These are phyloP conservation scores for Drosophila pandora DNA, from an alignment of 1,140 invertebrate species.

Conservation along the genomic window DNA sequence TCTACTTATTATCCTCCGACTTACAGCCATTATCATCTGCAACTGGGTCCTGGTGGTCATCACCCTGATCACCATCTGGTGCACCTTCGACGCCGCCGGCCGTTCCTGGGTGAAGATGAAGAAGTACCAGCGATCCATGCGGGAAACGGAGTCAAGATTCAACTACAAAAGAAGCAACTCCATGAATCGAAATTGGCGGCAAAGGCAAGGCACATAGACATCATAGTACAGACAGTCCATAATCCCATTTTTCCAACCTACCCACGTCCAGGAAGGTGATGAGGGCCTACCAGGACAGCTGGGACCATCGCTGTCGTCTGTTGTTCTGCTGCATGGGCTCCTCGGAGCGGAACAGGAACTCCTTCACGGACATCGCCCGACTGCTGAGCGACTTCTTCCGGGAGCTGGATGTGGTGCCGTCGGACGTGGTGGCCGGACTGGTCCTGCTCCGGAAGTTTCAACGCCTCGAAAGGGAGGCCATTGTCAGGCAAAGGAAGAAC, in stretches of 20 bases:
- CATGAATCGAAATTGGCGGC: constrained; percentile 93
- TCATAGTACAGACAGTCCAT: too few species aligned
- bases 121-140: constrained; percentile 93
- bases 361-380: constrained; percentile 93
- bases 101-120: constrained; percentile 98
- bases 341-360: constrained; percentile 91
- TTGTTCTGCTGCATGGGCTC: constrained; percentile 94
- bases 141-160: constrained; percentile 89
- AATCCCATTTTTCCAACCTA: too few species aligned
- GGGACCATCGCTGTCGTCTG: constrained; percentile 93
- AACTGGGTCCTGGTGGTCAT: constrained; percentile 91
- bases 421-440: constrained; percentile 94
- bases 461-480: constrained; percentile 90
- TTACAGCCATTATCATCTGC: constrained; percentile 90
- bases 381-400: constrained; percentile 95
- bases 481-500: constrained; percentile 92
- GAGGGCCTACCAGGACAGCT: constrained; percentile 94
- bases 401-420: constrained; percentile 96
- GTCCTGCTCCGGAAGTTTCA: constrained; percentile 93
- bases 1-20: too few species aligned
- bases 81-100: constrained; percentile 94
- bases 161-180: constrained; percentile 92
- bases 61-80: constrained; percentile 92
- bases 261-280: constrained; percentile 90
- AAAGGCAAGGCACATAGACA: constrained; percentile 86